Evolutionary conservation across 2,113 vertebrate genomes (phyloP).

Genomic region (Hydropotes inermis): DNA sequence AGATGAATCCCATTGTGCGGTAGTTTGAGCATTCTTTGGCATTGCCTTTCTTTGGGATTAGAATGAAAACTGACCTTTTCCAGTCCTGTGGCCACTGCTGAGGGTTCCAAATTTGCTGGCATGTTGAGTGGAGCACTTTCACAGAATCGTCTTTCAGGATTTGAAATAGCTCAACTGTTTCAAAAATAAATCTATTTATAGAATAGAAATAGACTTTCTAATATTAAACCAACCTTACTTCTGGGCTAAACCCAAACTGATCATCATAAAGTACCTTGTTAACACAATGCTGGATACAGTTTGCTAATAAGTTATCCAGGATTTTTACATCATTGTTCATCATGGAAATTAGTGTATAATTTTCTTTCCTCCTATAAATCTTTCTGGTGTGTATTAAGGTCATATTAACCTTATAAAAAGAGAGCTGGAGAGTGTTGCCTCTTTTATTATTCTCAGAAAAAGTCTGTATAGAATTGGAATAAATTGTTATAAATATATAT

Average conservation of each 20-base stretch:
- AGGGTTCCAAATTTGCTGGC: no score
- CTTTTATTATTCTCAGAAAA: background rate
- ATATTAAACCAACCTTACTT: background rate
- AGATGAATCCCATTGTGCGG: no score
- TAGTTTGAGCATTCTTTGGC: no score
- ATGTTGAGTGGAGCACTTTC: no score
- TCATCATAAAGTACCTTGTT: background rate
- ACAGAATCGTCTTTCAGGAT: no score
- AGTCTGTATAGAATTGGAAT: background rate
- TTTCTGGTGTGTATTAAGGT: background rate
- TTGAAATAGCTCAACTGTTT: no score
- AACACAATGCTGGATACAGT: background rate
- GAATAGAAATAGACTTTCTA: background rate
- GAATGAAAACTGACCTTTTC: no score
- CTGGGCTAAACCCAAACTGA: background rate
- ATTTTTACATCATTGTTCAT: background rate
- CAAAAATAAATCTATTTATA: background rate
- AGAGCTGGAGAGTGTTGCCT: background rate
- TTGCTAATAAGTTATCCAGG: background rate
- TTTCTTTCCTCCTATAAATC: background rate
- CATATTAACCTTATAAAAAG: background rate
- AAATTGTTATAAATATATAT: background rate
- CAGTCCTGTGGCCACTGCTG: no score
- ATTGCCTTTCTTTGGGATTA: no score
- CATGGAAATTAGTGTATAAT: background rate